A percentile compares a stretch with the other conserved stretches of the same genome.
phyloP scores from a whole-genome alignment of 1,140 invertebrate species.

The Apis cerana region DNA sequence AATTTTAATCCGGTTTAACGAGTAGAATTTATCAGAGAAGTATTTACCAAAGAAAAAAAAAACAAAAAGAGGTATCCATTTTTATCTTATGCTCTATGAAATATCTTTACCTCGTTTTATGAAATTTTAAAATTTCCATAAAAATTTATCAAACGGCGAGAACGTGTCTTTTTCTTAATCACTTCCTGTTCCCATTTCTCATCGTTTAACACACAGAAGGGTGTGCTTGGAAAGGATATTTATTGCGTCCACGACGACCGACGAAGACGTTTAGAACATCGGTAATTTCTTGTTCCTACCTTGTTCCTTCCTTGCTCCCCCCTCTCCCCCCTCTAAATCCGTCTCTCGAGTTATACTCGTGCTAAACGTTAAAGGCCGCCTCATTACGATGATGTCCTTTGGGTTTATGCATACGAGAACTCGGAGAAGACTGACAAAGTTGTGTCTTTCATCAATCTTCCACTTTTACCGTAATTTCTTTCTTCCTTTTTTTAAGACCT shows the following conservation, averaged over 20 bases:
- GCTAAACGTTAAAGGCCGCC: slow-evolving; percentile 41
- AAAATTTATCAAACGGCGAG: no score
- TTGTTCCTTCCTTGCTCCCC: slow-evolving; percentile 9
- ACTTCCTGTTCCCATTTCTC: background rate
- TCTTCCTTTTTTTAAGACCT: background rate
- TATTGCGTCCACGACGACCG: slow-evolving; percentile 32
- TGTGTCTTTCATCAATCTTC: slow-evolving; percentile 1
- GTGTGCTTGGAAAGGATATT: slow-evolving; percentile 13
- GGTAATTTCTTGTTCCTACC: slow-evolving; percentile 14
- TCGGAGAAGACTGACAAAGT: background rate
- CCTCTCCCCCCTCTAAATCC: slow-evolving; percentile 18
- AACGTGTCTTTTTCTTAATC: no score
- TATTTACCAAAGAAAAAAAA: no score
- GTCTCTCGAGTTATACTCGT: slow-evolving; percentile 32
- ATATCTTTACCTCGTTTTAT: no score
- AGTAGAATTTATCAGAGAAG: no score
- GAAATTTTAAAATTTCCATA: no score
- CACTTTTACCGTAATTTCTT: background rate
- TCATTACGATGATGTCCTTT: slow-evolving; percentile 18
- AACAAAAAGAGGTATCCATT: no score
- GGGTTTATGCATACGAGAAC: background rate
- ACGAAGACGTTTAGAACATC: slow-evolving; percentile 20
- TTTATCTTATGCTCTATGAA: no score
- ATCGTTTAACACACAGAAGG: slow-evolving; percentile 8
- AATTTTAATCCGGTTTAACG: no score